phyloP scores from a whole-genome alignment of 2,888 invertebrate genomes.

The Eilema sororculum region DNA sequence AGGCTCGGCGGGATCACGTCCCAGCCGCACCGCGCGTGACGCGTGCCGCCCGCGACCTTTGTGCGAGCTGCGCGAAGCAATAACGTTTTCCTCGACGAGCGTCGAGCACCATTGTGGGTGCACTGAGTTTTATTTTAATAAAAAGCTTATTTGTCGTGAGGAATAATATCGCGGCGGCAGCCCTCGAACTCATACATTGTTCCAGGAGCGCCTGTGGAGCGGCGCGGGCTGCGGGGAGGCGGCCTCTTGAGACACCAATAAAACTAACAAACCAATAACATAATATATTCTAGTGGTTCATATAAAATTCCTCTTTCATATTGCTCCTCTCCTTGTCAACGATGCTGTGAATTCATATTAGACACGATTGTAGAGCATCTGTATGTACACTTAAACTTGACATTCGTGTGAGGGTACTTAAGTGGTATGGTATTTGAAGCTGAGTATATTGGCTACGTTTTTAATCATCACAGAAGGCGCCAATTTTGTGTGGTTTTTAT shows the following conservation, averaged over 20 bases:
- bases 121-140: conserved; percentile 33
- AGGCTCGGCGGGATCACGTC: conserved; percentile 24
- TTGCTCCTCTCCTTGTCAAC: conserved; percentile 34
- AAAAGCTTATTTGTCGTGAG: conserved; percentile 30
- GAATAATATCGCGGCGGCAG: conserved; percentile 27
- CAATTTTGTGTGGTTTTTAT: not conserved
- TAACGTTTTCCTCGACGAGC: conserved; percentile 19
- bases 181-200: conserved; percentile 24
- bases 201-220: conserved; percentile 11
- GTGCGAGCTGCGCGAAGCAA: conserved; percentile 26
- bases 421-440: not conserved
- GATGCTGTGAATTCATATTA: conserved; percentile 38
- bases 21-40: conserved; percentile 25
- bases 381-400: not conserved
- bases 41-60: conserved; percentile 28
- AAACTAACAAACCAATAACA: conserved; percentile 50
- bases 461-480: not conserved
- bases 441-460: too few species aligned
- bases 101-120: conserved; percentile 28
- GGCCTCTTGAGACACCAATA: conserved; percentile 40
- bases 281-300: conserved; percentile 36
- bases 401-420: not conserved
- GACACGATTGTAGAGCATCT: conserved; percentile 26
- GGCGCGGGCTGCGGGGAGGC: too few species aligned
- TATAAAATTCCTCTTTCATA: conserved; percentile 21